phyloP scores from a whole-genome alignment of 2,113 vertebrate species.

The Platysternon megacephalum region DNA sequence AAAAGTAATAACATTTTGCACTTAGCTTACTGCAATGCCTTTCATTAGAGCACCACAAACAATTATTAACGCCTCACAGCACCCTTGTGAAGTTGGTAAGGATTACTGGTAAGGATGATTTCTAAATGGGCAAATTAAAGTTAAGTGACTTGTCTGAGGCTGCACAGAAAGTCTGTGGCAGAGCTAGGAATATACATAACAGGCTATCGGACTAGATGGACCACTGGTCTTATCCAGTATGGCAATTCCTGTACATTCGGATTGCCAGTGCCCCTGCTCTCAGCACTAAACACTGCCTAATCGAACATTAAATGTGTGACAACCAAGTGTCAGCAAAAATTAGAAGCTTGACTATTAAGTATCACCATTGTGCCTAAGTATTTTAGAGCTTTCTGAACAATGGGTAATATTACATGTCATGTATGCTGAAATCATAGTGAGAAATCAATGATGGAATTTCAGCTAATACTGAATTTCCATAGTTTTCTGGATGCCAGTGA shows the following conservation, averaged over 20 bases:
- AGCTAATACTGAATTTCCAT: not conserved
- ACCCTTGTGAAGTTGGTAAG: not conserved
- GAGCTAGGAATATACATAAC: not conserved
- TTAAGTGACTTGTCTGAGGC: not conserved
- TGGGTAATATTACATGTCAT: not conserved
- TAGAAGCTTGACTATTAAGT: not conserved
- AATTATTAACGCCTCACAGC: not conserved
- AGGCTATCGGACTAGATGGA: not conserved
- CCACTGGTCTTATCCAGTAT: not conserved
- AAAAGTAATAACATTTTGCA: not conserved
- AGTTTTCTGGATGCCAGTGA: not conserved
- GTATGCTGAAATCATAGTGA: not conserved
- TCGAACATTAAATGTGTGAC: not conserved
- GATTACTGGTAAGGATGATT: not conserved
- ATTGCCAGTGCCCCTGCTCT: not conserved
- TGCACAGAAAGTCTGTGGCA: not conserved
- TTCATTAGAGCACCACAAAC: not conserved
- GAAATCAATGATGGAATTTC: not conserved
- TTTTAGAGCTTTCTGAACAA: not conserved
- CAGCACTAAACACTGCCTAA: not conserved
- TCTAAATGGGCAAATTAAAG: not conserved
- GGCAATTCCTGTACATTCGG: not conserved
- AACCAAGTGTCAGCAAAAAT: conserved; percentile 32
- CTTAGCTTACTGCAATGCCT: not conserved
- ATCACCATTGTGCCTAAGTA: not conserved